A percentile compares a stretch with the other conserved stretches of the same genome.
Conservation (phyloP, 2,888 invertebrate genomes). For the Noctua pronuba region DNA sequence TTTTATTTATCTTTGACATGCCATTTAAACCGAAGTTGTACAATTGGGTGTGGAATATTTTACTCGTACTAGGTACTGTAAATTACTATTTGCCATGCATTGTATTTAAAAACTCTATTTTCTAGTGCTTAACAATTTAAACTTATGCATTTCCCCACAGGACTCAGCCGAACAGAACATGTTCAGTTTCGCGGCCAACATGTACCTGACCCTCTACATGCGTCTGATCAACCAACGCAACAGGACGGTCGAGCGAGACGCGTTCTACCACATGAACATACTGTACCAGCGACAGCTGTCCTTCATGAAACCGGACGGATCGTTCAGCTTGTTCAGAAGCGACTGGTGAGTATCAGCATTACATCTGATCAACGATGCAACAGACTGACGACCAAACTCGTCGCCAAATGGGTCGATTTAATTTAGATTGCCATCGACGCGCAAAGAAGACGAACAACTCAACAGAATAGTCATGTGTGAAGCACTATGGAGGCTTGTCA, state of each 20-base stretch:
- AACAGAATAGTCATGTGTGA: not conserved
- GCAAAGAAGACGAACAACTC: not conserved
- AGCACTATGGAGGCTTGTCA: not conserved
- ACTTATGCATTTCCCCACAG: constrained; percentile 73
- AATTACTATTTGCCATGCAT: not conserved
- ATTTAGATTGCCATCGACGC: not conserved
- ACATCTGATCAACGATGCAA: not conserved
- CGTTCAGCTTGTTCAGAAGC: constrained; percentile 97
- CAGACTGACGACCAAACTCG: not conserved
- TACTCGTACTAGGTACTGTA: not conserved
- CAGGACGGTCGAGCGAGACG: constrained; percentile 93
- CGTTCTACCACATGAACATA: constrained; percentile 97
- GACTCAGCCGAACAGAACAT: constrained; percentile 98
- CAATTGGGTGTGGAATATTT: not conserved
- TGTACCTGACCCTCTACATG: constrained; percentile 97
- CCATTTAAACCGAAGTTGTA: not conserved
- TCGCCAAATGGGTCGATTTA: not conserved
- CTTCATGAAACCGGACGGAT: constrained; percentile 97
- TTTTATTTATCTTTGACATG: not conserved
- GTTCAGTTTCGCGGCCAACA: constrained; percentile 98
- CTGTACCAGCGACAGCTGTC: constrained; percentile 97
- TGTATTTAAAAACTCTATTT: not conserved
- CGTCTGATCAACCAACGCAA: constrained; percentile 96
- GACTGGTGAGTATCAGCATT: constrained; percentile 92
- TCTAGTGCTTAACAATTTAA: not conserved